phyloP scores from a whole-genome alignment of 2,888 invertebrate genomes.

The Hydrotaea cyrtoneurina region DNA sequence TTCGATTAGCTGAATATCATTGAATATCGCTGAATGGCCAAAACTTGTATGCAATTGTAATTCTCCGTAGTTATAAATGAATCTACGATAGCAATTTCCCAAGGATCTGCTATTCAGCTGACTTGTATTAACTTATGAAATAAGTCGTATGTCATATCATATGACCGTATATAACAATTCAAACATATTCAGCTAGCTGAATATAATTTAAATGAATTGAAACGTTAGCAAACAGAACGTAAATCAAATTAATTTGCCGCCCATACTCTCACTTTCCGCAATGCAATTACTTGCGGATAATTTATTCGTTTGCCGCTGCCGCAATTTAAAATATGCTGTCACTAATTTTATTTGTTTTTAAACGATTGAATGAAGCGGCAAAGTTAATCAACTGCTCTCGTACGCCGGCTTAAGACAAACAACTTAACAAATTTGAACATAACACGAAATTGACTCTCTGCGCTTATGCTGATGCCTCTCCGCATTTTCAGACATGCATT shows the following conservation, averaged over 20 bases:
- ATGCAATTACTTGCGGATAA: background rate
- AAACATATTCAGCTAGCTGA: constrained; percentile 21
- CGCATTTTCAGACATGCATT: background rate
- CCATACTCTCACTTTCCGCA: background rate
- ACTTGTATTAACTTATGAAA: no score
- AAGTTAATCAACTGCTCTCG: constrained; percentile 7
- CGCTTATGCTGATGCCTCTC: background rate
- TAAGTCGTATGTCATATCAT: no score
- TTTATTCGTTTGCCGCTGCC: background rate
- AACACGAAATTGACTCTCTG: constrained; percentile 40
- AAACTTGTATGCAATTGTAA: no score
- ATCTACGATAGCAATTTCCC: no score
- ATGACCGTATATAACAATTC: no score
- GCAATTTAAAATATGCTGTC: constrained; percentile 44
- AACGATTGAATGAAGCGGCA: background rate
- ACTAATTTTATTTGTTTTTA: constrained; percentile 42
- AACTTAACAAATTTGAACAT: constrained; percentile 62
- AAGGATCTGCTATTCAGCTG: background rate
- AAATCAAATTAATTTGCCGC: background rate
- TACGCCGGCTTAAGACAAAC: background rate
- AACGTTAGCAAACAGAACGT: background rate
- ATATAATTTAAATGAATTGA: background rate
- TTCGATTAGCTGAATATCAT: no score
- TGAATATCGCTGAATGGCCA: no score
- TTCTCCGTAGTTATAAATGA: no score